Conservation (phyloP, 2,888 invertebrate genomes). For the Drosophila pseudotakahashii region DNA sequence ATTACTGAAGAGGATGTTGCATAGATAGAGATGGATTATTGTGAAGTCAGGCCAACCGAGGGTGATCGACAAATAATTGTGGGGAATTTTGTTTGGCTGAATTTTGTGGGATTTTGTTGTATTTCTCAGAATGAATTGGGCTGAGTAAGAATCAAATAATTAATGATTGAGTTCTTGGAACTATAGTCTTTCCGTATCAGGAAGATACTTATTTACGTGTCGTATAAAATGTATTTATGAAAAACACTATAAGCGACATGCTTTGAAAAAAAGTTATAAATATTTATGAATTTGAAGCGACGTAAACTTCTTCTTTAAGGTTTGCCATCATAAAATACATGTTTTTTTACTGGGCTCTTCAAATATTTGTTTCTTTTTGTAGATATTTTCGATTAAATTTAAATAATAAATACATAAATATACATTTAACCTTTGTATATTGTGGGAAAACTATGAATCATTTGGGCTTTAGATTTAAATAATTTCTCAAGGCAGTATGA, state of each 20-base stretch:
- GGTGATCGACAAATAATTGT: conserved; percentile 13
- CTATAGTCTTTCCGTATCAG: not conserved
- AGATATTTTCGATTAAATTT: not conserved
- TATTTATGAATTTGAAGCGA: not conserved
- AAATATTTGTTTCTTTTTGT: not conserved
- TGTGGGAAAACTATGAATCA: not conserved
- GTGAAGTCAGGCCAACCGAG: conserved; percentile 10
- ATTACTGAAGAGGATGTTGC: conserved; percentile 47
- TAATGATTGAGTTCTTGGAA: not conserved
- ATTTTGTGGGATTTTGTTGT: not conserved
- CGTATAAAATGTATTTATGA: not conserved
- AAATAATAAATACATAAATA: no score
- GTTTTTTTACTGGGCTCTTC: not conserved
- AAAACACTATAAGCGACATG: not conserved
- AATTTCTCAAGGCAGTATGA: not conserved
- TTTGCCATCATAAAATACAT: not conserved
- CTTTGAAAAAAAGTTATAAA: not conserved
- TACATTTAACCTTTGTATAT: no score
- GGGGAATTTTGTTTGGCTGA: conserved; percentile 17
- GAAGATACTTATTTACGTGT: not conserved
- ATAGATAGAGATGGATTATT: not conserved
- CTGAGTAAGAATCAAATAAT: not conserved
- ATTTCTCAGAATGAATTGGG: conserved; percentile 3
- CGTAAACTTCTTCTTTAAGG: not conserved
- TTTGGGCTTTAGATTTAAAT: not conserved